phyloP scores from a whole-genome alignment of 2,113 vertebrate species.

The Electrona antarctica region DNA sequence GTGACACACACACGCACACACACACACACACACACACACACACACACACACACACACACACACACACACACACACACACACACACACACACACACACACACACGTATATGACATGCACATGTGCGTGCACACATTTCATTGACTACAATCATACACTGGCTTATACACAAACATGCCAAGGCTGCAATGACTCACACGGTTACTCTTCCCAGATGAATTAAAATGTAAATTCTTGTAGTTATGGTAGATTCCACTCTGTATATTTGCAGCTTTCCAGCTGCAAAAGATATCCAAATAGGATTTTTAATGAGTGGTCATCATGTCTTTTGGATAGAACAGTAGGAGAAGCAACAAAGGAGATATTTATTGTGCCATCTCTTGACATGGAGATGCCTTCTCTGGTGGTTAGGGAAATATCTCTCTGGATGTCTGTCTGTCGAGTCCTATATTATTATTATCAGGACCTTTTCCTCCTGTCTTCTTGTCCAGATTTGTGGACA shows the following conservation, averaged over 20 bases:
- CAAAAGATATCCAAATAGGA: conserved; percentile 4
- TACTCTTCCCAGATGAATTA: background rate
- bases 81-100: conserved; percentile 16
- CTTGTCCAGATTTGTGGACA: conserved; percentile 46
- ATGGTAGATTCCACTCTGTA: background rate
- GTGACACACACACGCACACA: background rate
- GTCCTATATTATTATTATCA: background rate
- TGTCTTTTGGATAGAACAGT: conserved; percentile 12
- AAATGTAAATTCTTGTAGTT: too few relatives aligned
- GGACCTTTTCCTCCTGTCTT: conserved; percentile 24
- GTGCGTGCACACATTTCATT: background rate
- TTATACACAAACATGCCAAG: too few relatives aligned
- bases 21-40: background rate
- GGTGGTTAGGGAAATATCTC: conserved; percentile 48
- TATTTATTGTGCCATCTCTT: conserved; percentile 31
- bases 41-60: background rate
- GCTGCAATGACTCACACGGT: background rate
- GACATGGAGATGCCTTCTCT: conserved; percentile 28
- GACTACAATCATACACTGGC: background rate
- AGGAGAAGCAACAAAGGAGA: conserved; percentile 33
- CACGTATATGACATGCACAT: background rate
- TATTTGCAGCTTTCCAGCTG: conserved; percentile 23
- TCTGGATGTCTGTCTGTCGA: conserved; percentile 25
- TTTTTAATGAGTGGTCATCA: conserved; percentile 15
- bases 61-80: background rate